Evolutionary conservation across 2,888 invertebrate genomes (phyloP).

Genomic region (Diplolepis rosae): DNA sequence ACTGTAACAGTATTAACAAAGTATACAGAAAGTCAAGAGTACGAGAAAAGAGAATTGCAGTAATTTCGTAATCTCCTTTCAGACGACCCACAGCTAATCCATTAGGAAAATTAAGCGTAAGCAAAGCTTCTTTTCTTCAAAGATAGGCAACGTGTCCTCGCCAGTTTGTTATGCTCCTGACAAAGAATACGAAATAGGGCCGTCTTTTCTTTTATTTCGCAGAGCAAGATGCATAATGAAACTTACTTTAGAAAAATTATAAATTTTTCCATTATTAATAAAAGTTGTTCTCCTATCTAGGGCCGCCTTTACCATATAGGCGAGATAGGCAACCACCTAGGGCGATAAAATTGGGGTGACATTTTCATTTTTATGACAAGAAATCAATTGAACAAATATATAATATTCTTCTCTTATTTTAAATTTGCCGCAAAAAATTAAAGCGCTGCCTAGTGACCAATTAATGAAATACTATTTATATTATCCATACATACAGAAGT

Average conservation of each 20-base stretch:
- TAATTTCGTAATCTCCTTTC: slow-evolving; percentile 50
- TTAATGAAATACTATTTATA: too few species aligned
- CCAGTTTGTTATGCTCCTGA: slow-evolving; percentile 2
- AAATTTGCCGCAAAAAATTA: too few species aligned
- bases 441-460: too few species aligned
- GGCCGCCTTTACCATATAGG: too few species aligned
- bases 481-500: too few species aligned
- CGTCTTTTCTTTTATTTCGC: background rate
- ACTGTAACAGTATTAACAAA: slow-evolving; percentile 7
- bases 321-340: too few species aligned
- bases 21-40: background rate
- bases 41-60: slow-evolving; percentile 7
- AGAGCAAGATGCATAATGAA: background rate
- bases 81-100: slow-evolving; percentile 56
- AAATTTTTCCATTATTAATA: background rate
- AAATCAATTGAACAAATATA: too few species aligned
- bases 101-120: slow-evolving; percentile 63
- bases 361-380: too few species aligned
- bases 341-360: too few species aligned
- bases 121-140: slow-evolving; percentile 9
- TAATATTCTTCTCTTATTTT: too few species aligned
- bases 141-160: background rate
- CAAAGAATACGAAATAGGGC: slow-evolving; percentile 10
- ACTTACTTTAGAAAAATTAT: background rate
- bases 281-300: background rate